Base-by-base conservation (phyloP, 1,140 invertebrate genomes). In the Amphibalanus amphitrite region DNA sequence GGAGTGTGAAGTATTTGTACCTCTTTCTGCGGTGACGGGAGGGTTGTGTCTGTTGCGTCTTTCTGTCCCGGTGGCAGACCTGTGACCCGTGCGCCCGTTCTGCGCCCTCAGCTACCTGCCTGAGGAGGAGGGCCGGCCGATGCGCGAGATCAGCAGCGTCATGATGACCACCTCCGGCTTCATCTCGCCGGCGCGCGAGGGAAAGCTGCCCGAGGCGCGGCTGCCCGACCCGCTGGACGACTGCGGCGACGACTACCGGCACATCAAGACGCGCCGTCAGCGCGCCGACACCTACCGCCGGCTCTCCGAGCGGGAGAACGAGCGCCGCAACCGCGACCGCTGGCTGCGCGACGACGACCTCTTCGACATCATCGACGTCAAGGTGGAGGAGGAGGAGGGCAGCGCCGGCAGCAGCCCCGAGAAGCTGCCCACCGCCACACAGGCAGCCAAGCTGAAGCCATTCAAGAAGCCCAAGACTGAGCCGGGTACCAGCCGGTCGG, bases 121-220 rank as follows among this genome's bases (percentile, higher is more conserved):
- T 1, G 47, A 59, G 47, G 47, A 59, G 47, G n/a, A 59, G 47
- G 47, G 47, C 40, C 86, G 90, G 72, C 88, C 89, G 26, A 85
- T 94, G 69, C 84, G 93, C 74, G 93, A 96, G 83, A 92, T 97
- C 71, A 90, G 88, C 74, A 95, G 92, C 82, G 92, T 96, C 0
- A 92, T 94, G 82, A 96, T 97, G 93, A 95, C 93, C 0, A 90
- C 90, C 68, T 90, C 91, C 38, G 95, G 95, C 10, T 94, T 93
- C 80, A 83, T 97, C 70, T 95, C 93, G 0, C 92, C 93, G 3
- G 90, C 91, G 4, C 82, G 91, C 71, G 92, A 95, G 83, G 95
- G 95, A 13, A 93, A 92, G 81, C 77, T 94, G 6, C 92, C 94
- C 23, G 93, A 97, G 80, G 83, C 91, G 15, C 84, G 88, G 75